Conservation (phyloP, 2,888 invertebrate species). For the Xestia c-nigrum region DNA sequence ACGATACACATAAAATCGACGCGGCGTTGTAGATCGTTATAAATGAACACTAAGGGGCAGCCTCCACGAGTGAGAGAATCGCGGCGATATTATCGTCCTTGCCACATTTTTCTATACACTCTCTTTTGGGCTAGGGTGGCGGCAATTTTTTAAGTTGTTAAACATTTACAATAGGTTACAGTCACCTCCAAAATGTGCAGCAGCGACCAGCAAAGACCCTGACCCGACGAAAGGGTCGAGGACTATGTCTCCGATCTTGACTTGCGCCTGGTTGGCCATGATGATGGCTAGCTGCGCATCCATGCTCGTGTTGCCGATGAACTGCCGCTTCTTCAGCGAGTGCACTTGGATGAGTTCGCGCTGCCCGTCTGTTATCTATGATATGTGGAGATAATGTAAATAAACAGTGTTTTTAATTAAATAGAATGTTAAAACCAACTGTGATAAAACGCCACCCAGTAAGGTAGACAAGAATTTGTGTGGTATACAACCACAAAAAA, state of each 20-base stretch:
- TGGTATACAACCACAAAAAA: too few species aligned
- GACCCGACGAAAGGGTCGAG: slow-evolving; percentile 99
- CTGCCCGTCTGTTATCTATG: slow-evolving; percentile 95
- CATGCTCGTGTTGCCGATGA: slow-evolving; percentile 99
- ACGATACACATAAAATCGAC: too few species aligned
- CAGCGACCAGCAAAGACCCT: slow-evolving; percentile 96
- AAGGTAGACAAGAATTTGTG: neutral
- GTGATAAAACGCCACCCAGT: neutral
- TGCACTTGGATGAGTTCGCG: slow-evolving; percentile 94
- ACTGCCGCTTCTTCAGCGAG: slow-evolving; percentile 97
- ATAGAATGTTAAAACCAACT: neutral
- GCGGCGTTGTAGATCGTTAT: too few species aligned
- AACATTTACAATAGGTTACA: neutral
- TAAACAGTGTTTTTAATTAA: neutral
- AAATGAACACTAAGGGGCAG: too few species aligned
- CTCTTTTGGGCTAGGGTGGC: too few species aligned
- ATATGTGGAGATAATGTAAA: neutral
- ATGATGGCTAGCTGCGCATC: slow-evolving; percentile 98
- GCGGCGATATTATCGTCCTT: too few species aligned
- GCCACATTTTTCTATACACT: too few species aligned
- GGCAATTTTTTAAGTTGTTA: too few species aligned
- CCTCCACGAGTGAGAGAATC: too few species aligned
- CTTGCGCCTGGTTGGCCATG: slow-evolving; percentile 98
- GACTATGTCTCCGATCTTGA: slow-evolving; percentile 93
- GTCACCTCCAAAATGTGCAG: slow-evolving; percentile 95